Evolutionary conservation across 2,888 invertebrate genomes (phyloP).

Genomic region (Callimorpha dominula): DNA sequence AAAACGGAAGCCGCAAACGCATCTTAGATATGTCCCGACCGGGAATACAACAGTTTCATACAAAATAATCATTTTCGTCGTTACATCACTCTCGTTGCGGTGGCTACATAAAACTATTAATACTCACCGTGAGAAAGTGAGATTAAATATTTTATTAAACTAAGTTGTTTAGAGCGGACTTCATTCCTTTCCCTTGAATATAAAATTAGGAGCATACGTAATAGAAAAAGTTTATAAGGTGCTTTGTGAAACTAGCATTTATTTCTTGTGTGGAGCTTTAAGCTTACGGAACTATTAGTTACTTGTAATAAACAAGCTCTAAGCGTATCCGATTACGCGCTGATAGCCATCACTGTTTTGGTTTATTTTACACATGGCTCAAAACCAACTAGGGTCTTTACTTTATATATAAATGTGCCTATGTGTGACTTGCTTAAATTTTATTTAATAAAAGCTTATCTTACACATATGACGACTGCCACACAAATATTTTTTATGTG

Average conservation of each 20-base stretch:
- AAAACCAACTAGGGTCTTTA: conserved; percentile 14
- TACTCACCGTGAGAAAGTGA: conserved; percentile 20
- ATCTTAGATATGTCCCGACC: conserved; percentile 62
- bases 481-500: conserved; percentile 21
- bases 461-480: background rate
- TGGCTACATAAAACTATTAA: conserved; percentile 20
- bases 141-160: conserved; percentile 28
- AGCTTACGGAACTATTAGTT: conserved; percentile 33
- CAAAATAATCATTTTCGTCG: conserved; percentile 48
- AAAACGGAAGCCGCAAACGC: conserved; percentile 71
- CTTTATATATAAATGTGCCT: background rate
- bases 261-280: conserved; percentile 31
- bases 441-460: conserved; percentile 18
- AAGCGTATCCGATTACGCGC: conserved; percentile 47
- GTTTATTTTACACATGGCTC: conserved; percentile 21
- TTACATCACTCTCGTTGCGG: conserved; percentile 7
- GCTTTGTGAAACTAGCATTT: conserved; percentile 39
- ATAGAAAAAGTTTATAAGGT: conserved; percentile 22
- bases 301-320: conserved; percentile 37
- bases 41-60: conserved; percentile 54
- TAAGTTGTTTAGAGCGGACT: conserved; percentile 20
- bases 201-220: conserved; percentile 28
- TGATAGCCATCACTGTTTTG: conserved; percentile 25
- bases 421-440: conserved; percentile 5
- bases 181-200: conserved; percentile 28